Percentiles rank a stretch among this genome's conserved stretches.
Evolutionary conservation across 1,140 invertebrate genomes (phyloP).

Genomic region (Drepana arcuata): DNA sequence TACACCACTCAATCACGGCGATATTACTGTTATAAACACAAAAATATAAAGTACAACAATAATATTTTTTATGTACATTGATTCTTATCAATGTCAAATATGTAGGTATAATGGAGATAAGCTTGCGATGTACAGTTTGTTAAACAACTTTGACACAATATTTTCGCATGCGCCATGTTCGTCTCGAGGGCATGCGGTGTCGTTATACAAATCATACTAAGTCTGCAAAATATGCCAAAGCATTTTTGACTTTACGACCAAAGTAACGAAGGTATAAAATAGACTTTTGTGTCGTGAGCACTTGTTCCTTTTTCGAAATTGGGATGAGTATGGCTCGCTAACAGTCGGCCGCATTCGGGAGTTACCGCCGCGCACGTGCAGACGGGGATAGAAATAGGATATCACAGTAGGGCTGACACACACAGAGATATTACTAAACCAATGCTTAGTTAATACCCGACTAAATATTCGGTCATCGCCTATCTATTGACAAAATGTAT

Average conservation of each 20-base stretch:
- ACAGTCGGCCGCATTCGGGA: constrained; percentile 30
- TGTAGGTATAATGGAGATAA: constrained; percentile 4
- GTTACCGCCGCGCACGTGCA: constrained; percentile 32
- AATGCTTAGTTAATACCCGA: too few relatives aligned
- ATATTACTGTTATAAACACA: too few relatives aligned
- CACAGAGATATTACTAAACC: too few relatives aligned
- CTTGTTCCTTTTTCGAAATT: constrained; percentile 3
- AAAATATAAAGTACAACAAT: too few relatives aligned
- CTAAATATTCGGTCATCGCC: too few relatives aligned
- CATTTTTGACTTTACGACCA: constrained; percentile 3
- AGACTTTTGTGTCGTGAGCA: background rate
- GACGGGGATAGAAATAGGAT: constrained; percentile 15
- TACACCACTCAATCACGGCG: too few relatives aligned
- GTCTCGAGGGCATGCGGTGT: constrained; percentile 33
- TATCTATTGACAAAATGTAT: too few relatives aligned
- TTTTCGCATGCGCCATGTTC: constrained; percentile 30
- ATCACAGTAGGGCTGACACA: too few relatives aligned
- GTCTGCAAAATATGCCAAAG: background rate
- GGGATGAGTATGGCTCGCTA: constrained; percentile 10
- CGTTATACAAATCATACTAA: constrained; percentile 8
- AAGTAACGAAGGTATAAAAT: constrained; percentile 3
- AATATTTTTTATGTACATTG: too few relatives aligned
- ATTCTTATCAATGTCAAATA: constrained; percentile 23
- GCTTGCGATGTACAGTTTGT: constrained; percentile 1
- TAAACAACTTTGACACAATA: background rate